Percentiles rank a stretch among this genome's conserved stretches.
Evolutionary conservation across 1,140 invertebrate genomes (phyloP).

Genomic region (Drosophila arizonae): DNA sequence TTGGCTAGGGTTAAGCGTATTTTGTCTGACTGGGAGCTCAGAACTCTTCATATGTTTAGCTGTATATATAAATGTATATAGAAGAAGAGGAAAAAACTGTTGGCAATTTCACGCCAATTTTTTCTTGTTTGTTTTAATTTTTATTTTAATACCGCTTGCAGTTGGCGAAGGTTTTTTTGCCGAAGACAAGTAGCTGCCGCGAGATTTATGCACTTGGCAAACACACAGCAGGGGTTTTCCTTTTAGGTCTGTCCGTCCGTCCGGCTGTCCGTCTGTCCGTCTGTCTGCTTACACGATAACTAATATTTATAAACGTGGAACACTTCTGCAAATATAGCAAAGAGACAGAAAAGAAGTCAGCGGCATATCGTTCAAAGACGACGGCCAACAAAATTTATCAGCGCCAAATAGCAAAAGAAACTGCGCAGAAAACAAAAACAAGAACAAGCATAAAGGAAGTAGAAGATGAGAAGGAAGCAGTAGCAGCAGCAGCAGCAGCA

Average conservation of each 20-base stretch:
- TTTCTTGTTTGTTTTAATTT: slow-evolving; percentile 73
- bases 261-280: slow-evolving; percentile 2
- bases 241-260: slow-evolving; percentile 23
- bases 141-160: slow-evolving; percentile 75
- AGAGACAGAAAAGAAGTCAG: slow-evolving; percentile 54
- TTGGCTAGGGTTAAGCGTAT: slow-evolving; percentile 79
- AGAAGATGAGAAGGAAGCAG: slow-evolving; percentile 33
- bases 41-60: no score
- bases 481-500: slow-evolving; percentile 1
- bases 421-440: slow-evolving; percentile 22
- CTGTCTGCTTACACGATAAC: slow-evolving; percentile 71
- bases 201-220: slow-evolving; percentile 79
- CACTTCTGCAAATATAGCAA: slow-evolving; percentile 18
- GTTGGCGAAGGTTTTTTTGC: slow-evolving; percentile 38
- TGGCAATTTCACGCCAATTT: slow-evolving; percentile 82
- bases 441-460: slow-evolving; percentile 22
- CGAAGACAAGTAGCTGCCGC: slow-evolving; percentile 42
- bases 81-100: slow-evolving; percentile 56
- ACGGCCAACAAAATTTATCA: slow-evolving; percentile 78
- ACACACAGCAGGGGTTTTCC: slow-evolving; percentile 57
- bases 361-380: slow-evolving; percentile 74
- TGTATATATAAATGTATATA: no score
- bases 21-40: slow-evolving; percentile 50
- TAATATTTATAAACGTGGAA: slow-evolving; percentile 61
- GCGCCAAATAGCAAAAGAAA: slow-evolving; percentile 53